Percentiles rank a stretch among this genome's conserved stretches.
These are phyloP conservation scores for Hydrozoanthus gracilis DNA, from an alignment of 92 coral and sea anemone genomes.

Conservation along the genomic window DNA sequence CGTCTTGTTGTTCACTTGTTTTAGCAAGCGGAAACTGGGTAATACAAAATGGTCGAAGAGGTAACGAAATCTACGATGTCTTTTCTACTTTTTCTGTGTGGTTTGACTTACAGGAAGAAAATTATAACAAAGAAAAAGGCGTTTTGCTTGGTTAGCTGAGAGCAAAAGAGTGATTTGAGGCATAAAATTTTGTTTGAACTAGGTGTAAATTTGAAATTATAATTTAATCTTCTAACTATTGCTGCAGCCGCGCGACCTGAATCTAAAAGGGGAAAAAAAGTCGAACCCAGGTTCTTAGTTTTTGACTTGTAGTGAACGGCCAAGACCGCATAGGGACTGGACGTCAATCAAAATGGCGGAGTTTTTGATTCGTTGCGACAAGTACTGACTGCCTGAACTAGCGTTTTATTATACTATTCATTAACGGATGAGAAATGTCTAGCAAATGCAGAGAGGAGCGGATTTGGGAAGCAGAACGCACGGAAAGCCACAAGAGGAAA, in stretches of 20 bases:
- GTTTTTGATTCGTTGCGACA: neutral
- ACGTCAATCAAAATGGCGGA: neutral
- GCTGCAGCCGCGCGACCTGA: neutral
- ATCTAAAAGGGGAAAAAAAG: neutral
- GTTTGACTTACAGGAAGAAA: too few species aligned
- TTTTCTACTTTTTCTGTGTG: too few species aligned
- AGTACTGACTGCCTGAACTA: neutral
- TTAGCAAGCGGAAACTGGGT: neutral
- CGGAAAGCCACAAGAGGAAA: neutral
- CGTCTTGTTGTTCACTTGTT: neutral
- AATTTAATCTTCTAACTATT: neutral
- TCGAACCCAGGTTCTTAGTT: neutral
- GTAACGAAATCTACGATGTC: neutral
- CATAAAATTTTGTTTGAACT: neutral
- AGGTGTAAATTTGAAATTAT: constrained; percentile 17
- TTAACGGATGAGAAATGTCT: neutral
- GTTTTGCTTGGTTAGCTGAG: too few species aligned
- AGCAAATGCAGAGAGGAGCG: neutral
- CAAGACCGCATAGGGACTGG: neutral
- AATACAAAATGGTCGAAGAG: neutral
- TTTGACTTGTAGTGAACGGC: neutral
- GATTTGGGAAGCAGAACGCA: neutral
- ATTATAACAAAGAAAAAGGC: too few species aligned
- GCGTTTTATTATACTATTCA: neutral
- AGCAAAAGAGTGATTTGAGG: too few species aligned